Percentiles rank a stretch among this genome's conserved stretches.
Evolutionary conservation across 2,888 invertebrate species (phyloP).

Genomic region (Habrosyne pyritoides): DNA sequence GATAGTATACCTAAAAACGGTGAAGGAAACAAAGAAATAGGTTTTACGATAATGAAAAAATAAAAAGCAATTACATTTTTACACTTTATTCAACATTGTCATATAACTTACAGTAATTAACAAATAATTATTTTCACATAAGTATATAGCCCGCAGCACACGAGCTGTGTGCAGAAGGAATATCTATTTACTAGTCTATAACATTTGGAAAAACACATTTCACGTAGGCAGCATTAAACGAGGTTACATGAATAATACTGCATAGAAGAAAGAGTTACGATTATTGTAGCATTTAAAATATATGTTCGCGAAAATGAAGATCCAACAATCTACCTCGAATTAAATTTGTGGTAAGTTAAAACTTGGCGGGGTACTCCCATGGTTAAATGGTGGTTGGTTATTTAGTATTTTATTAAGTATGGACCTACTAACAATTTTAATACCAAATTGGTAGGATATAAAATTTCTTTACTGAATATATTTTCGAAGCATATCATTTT

Average conservation of each 20-base stretch:
- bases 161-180: constrained; percentile 54
- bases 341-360: too few relatives aligned
- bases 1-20: too few relatives aligned
- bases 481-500: neutral
- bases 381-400: too few relatives aligned
- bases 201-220: constrained; percentile 39
- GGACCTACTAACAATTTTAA: neutral
- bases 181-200: constrained; percentile 48
- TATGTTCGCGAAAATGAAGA: too few relatives aligned
- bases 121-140: constrained; percentile 63
- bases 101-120: constrained; percentile 77
- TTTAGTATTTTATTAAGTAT: too few relatives aligned
- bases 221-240: neutral
- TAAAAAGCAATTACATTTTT: constrained; percentile 38
- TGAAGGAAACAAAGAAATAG: too few relatives aligned
- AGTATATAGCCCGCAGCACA: constrained; percentile 37
- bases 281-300: neutral
- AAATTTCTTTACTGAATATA: neutral
- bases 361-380: too few relatives aligned
- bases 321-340: too few relatives aligned
- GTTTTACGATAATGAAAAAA: constrained; percentile 13
- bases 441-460: neutral
- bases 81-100: constrained; percentile 79
- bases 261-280: neutral
- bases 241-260: neutral